Conservation (phyloP, 2,797 vertebrate species). For the Acrossocheilus fasciatus region DNA sequence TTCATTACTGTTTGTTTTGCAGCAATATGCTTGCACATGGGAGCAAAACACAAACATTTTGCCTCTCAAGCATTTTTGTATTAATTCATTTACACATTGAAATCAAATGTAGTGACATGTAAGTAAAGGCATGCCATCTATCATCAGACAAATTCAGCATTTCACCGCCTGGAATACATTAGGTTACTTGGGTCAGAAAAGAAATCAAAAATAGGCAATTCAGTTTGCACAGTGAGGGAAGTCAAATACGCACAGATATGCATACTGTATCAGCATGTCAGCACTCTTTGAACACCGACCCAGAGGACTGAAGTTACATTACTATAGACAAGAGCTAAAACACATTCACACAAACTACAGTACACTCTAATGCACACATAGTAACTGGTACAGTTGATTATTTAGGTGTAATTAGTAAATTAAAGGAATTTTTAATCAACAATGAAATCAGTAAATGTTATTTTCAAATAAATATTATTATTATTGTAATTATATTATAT, state of each 20-base stretch:
- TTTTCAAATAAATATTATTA: not conserved
- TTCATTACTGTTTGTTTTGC: slow-evolving; percentile 36
- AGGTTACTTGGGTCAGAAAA: slow-evolving; percentile 39
- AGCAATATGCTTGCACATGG: not conserved
- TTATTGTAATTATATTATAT: not conserved
- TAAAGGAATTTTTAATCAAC: not conserved
- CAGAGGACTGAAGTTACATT: not conserved
- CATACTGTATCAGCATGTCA: slow-evolving; percentile 6
- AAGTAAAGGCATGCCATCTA: slow-evolving; percentile 41
- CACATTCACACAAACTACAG: not conserved
- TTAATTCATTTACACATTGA: slow-evolving; percentile 45
- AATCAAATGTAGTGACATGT: slow-evolving; percentile 36
- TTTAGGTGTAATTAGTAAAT: not conserved
- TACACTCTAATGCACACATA: not conserved
- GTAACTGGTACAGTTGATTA: too few species aligned
- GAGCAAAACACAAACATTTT: slow-evolving; percentile 34
- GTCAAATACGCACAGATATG: slow-evolving; percentile 37
- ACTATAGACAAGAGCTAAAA: not conserved
- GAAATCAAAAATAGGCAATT: slow-evolving; percentile 44
- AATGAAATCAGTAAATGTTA: not conserved
- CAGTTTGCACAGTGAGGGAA: slow-evolving; percentile 39
- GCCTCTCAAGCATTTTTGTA: slow-evolving; percentile 37
- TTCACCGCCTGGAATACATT: slow-evolving; percentile 43
- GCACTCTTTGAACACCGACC: slow-evolving; percentile 24
- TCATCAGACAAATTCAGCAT: slow-evolving; percentile 42